Percentiles rank a stretch among this genome's conserved stretches.
Evolutionary conservation across 2,797 vertebrate species (phyloP).

Genomic region (Centroberyx gerrardi): DNA sequence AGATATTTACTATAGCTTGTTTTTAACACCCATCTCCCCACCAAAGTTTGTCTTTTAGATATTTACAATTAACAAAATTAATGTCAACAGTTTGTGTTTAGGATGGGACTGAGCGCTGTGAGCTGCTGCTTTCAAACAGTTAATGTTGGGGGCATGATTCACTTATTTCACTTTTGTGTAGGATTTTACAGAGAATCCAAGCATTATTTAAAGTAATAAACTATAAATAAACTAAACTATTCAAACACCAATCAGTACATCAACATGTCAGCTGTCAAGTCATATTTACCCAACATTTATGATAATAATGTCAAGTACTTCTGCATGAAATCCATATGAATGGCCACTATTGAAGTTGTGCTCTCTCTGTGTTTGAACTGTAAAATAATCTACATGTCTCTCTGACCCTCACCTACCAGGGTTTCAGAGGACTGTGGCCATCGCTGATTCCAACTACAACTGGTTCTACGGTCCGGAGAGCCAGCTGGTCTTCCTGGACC

Average conservation of each 20-base stretch:
- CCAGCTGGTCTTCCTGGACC: constrained; percentile 97
- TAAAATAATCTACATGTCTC: constrained; percentile 14
- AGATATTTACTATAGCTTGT: constrained; percentile 19
- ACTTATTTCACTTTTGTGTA: neutral
- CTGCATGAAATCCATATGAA: neutral
- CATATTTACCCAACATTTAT: constrained; percentile 7
- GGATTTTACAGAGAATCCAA: constrained; percentile 1
- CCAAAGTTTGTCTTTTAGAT: constrained; percentile 8
- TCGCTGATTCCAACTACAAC: constrained; percentile 99
- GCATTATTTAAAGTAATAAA: neutral
- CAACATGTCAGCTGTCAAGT: constrained; percentile 12
- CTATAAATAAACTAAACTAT: neutral
- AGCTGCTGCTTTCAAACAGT: neutral
- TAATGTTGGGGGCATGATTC: neutral
- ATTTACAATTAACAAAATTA: constrained; percentile 34
- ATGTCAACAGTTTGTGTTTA: constrained; percentile 23
- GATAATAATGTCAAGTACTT: neutral
- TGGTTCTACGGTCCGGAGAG: constrained; percentile 99
- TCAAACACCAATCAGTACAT: neutral
- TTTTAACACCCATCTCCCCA: constrained; percentile 23
- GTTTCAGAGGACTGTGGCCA: constrained; percentile 96
- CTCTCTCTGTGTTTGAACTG: constrained; percentile 20
- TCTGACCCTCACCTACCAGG: constrained; percentile 80
- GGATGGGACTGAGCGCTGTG: constrained; percentile 6
- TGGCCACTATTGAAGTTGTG: constrained; percentile 12